Evolutionary conservation across 2,113 vertebrate species (phyloP).

Genomic region (Anthoscopus minutus): DNA sequence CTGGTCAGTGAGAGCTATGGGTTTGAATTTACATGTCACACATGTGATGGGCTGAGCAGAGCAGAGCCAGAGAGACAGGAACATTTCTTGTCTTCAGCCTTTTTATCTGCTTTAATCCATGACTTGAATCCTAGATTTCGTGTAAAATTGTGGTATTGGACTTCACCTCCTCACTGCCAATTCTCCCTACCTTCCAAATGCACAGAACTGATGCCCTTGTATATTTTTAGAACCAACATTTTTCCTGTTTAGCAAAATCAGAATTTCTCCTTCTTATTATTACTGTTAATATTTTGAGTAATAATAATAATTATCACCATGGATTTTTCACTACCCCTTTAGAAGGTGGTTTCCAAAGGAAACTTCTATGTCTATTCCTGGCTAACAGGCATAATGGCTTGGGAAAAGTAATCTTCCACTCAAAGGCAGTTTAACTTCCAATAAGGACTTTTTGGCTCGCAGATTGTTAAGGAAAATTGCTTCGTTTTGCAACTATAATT

Average conservation of each 20-base stretch:
- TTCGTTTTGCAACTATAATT: conserved; percentile 22
- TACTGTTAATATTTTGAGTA: not conserved
- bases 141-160: not conserved
- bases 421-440: conserved; percentile 49
- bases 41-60: not conserved
- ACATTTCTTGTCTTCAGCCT: not conserved
- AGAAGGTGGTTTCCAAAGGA: conserved; percentile 40
- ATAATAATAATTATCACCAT: not conserved
- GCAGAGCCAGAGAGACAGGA: not conserved
- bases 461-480: conserved; percentile 32
- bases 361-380: conserved; percentile 39
- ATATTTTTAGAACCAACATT: not conserved
- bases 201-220: not conserved
- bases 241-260: not conserved
- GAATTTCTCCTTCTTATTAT: not conserved
- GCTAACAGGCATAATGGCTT: not conserved
- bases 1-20: not conserved
- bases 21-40: not conserved
- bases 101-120: not conserved
- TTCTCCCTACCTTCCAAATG: not conserved
- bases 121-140: not conserved
- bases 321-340: not conserved
- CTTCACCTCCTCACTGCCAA: not conserved
- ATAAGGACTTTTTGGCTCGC: conserved; percentile 10
- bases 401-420: conserved; percentile 51